Base-by-base conservation (phyloP, 2,888 invertebrate species). In the Endomychus coccineus region DNA sequence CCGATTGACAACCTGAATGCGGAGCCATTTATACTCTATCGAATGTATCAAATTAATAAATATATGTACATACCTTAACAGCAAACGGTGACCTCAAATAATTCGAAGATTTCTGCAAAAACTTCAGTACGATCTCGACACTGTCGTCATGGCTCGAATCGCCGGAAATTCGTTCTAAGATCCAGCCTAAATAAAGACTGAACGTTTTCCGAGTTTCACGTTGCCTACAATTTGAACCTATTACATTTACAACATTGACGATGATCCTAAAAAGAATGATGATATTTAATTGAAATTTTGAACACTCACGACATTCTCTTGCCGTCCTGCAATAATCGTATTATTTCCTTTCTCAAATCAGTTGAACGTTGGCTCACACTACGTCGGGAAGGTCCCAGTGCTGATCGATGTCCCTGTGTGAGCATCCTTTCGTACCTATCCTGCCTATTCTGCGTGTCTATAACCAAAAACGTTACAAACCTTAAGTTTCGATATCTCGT, bases 131-230 rank as follows among this genome's bases (percentile, higher is more conserved):
- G 12, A 85, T 75, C 52, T 78, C 76, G 10, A 79, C 71, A 61
- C 77, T 76, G 29, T 64, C 73, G 13, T 69, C 71, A 53, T 72
- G 70, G 56, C 74, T 73, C 1, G 62, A 58, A 4, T 70, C 68
- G 58, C 71, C 60, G 54, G 77, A 67, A 66, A 80, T 68, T 49
- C 86, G 75, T 51, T 78, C 77, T 50, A 88, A 66, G 40, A 88
- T 75, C 58, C 78, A 77, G 46, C 78, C 77, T 43, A 89, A 72
- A 68, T 83, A 89, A 52, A 81, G 72, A 1, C 82, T 80, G 63
- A 89, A 89, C 0, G 81, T 78, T 61, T 80, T 81, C 4, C 88
- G 73, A 0, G 81, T 78, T 59, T 87, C 83, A 37, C 74, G 73
- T 64, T 71, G 71, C 10, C 78, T 78, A 66, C 23, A 61, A 63